Evolutionary conservation across 1,140 invertebrate genomes (phyloP).

Genomic region (Sarcophaga bullata): DNA sequence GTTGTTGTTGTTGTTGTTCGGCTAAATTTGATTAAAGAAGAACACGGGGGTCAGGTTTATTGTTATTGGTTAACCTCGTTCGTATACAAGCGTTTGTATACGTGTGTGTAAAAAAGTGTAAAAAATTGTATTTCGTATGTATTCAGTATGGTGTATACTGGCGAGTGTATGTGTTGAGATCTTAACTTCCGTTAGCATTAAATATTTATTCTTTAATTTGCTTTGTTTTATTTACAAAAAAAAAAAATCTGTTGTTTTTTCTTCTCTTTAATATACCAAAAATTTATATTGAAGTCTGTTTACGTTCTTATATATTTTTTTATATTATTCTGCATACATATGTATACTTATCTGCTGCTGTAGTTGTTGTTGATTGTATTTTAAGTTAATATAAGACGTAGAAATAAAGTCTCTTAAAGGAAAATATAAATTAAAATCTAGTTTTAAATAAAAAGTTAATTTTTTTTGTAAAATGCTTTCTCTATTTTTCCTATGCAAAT

Average conservation of each 20-base stretch:
- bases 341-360: background rate
- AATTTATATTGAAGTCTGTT: background rate
- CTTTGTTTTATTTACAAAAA: slow-evolving; percentile 37
- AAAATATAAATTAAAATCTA: background rate
- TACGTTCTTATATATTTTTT: no score
- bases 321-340: background rate
- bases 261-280: background rate
- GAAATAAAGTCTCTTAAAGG: background rate
- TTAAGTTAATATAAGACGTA: background rate
- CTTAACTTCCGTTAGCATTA: slow-evolving; percentile 31
- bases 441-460: background rate
- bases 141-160: background rate
- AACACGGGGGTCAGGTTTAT: background rate
- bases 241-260: background rate
- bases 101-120: background rate
- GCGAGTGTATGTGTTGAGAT: slow-evolving; percentile 14
- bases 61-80: background rate
- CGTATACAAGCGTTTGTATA: background rate
- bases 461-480: slow-evolving; percentile 21
- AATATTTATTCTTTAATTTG: slow-evolving; percentile 41
- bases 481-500: background rate
- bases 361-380: background rate
- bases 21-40: no score
- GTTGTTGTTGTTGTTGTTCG: background rate
- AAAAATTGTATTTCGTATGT: no score